Evolutionary conservation across 2,113 vertebrate species (phyloP), one percentile per base, ranked within the genome.

Genomic region (Herpetotheres cachinnans): DNA sequence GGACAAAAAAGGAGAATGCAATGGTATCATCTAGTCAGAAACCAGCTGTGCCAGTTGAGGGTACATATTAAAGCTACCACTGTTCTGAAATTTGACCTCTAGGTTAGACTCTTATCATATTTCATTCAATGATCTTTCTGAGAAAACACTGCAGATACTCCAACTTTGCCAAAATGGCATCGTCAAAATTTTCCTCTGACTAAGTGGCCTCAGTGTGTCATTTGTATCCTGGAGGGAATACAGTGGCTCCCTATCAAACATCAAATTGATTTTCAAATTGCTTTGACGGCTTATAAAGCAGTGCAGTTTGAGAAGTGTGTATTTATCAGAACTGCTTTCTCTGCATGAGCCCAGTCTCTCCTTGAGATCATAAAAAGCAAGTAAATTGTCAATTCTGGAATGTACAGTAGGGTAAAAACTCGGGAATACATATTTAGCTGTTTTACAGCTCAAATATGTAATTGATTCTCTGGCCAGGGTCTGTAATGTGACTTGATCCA

Each of bases 201-300:
- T 97, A 97, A 97, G 97, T 96, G 97, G 89, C 89, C 96, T 96
- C 96, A 92, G 96, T 97, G 90, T 95, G 97, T 94, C 44, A 8
- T 32, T 83, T 78, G 63, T 95, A 96, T 97, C 97, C 95, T 96
- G 19, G 89, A 96, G 95, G 96, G 95, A 90, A 70, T 40, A 78
- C 49, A 47, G 73, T 97, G 96, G 91, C 86, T 97, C 90, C 71
- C 94, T 96, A 96, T 98, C 97, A 98, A 97, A 97, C 55, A 97
- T 96, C 82, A 98, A 97, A 98, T 97, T 98, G 97, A 98, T 98
- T 98, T 98, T 98, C 94, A 98, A 98, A 98, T 98, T 98, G 95
- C 95, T 96, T 95, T 96, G 94, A 96, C 97, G 86, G 94, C 38
- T 97, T 97, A 70, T 96, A 94, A 97, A 90, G 89, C 94, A 93